Evolutionary conservation across 2,113 vertebrate genomes (phyloP), one percentile per base, ranked within the genome.

Genomic region (Riparia riparia): DNA sequence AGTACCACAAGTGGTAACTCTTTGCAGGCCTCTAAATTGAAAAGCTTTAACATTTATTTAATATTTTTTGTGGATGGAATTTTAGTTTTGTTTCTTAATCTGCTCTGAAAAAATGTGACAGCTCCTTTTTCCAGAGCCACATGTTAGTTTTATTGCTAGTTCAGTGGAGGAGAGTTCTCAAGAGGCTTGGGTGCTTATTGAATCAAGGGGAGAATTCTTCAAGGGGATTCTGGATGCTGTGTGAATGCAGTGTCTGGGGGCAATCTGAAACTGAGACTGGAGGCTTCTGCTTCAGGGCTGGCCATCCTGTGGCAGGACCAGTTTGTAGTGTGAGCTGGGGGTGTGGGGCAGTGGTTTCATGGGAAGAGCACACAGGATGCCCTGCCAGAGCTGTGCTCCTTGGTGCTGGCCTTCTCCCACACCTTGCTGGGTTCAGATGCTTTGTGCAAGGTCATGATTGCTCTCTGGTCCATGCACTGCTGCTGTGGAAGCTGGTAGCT

Each of bases 361-460:
- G 53, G 54, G 58, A 29, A 26, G 82, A 37, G 39, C 37, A 4
- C 0, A 0, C 11, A 18, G 66, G 70, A 2, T 6, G 2, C 63
- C 10, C 6, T 64, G 39, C 72, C 0, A 0, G 10, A 54, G 32
- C 64, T 49, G n/a, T 49, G 41, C 61, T 64, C 15, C 0, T 17
- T 37, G 57, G 37, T 56, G 18, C 20, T 3, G 4, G 47, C 86
- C 5, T 0, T 32, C 50, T 78, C 76, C n/a, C 3, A 1, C 14
- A 0, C 10, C 3, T 0, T 11, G 31, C 51, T 80, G 41, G 18
- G 4, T 24, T 28, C 26, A 32, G 29, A 0, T 14, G 32, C 69
- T 73, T 22, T 41, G 14, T 70, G 31, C 32, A 17, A 58, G 51
- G 32, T 21, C 42, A 16, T 0, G 39, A 14, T 57, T 0, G 1